phyloP scores from a whole-genome alignment of 2,888 invertebrate genomes.

The Plemyria rubiginata region DNA sequence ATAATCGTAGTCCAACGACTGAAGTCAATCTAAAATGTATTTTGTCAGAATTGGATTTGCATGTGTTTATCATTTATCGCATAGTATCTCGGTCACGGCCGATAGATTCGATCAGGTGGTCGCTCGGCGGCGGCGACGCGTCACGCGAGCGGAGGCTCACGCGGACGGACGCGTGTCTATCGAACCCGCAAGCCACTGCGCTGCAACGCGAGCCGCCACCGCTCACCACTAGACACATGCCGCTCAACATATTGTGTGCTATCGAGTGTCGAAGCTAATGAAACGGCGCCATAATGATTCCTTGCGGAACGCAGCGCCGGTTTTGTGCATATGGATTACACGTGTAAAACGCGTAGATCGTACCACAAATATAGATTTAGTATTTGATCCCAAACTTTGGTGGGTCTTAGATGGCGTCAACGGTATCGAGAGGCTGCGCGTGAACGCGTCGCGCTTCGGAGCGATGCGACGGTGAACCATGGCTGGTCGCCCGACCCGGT shows the following conservation, averaged over 20 bases:
- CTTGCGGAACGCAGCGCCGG: background rate
- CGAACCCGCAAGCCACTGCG: conserved; percentile 15
- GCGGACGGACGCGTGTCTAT: conserved; percentile 3
- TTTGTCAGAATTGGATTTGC: conserved; percentile 10
- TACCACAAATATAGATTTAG: no score
- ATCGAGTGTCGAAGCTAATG: conserved; percentile 5
- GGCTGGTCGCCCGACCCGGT: background rate
- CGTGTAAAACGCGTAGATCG: no score
- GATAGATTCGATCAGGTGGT: conserved; percentile 4
- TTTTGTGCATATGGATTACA: background rate
- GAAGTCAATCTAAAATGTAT: conserved; percentile 11
- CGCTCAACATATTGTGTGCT: conserved; percentile 2
- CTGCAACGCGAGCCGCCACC: conserved; percentile 13
- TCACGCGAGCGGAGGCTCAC: background rate
- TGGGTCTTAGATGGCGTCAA: background rate
- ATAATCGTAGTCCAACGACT: background rate
- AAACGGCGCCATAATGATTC: background rate
- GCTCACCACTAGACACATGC: conserved; percentile 3
- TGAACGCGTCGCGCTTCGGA: background rate
- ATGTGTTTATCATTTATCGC: conserved; percentile 15
- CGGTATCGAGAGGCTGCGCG: conserved; percentile 1
- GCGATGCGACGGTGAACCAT: background rate
- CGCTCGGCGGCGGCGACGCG: background rate
- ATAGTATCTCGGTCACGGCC: conserved; percentile 21
- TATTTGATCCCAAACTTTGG: background rate